Base-by-base conservation (phyloP, 2,113 vertebrate species). In the Takifugu bimaculatus region DNA sequence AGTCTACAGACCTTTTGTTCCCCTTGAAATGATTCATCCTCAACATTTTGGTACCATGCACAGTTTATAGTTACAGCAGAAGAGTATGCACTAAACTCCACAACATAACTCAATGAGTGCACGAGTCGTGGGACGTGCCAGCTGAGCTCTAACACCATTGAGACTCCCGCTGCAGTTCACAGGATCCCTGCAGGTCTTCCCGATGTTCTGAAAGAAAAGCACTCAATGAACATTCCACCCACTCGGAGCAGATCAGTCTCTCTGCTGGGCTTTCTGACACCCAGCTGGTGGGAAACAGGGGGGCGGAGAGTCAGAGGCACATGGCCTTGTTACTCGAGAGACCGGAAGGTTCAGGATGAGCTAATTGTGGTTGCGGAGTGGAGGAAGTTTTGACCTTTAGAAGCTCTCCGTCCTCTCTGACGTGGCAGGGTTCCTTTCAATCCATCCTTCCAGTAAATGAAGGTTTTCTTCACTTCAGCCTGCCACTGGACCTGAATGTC, bases 111-210 rank as follows among this genome's bases (percentile, higher is more conserved):
- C 63, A 42, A 59, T 52, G 57, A 48, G 64, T 32, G 55, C 56
- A 56, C 74, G 78, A 76, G 67, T 84, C 78, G 80, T 52, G 51
- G 70, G 56, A 57, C 52, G 59, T 76, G 72, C 70, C 71, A 74
- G 63, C 61, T 20, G 59, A 63, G 56, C 70, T 58, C 13, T 12
- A 68, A 69, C 68, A 73, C 54, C 53, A 69, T 75, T 35, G 75
- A 80, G 67, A 70, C 83, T 75, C 63, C 71, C 13, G 28, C 35
- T 51, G 57, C 71, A 74, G 59, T 26, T 68, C 76, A 67, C 75
- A 70, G 70, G 68, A 68, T 73, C 62, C 28, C 63, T 15, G 45
- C 45, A 48, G 45, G 13, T 48, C 45, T 72, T 62, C 6, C 35
- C 60, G 49, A 26, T 54, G 60, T 47, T 58, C 60, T 66, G 45